A percentile compares a stretch with the other conserved stretches of the same genome.
Evolutionary conservation across 2,888 invertebrate genomes (phyloP).

Genomic region (Phyllotreta cruciferae): DNA sequence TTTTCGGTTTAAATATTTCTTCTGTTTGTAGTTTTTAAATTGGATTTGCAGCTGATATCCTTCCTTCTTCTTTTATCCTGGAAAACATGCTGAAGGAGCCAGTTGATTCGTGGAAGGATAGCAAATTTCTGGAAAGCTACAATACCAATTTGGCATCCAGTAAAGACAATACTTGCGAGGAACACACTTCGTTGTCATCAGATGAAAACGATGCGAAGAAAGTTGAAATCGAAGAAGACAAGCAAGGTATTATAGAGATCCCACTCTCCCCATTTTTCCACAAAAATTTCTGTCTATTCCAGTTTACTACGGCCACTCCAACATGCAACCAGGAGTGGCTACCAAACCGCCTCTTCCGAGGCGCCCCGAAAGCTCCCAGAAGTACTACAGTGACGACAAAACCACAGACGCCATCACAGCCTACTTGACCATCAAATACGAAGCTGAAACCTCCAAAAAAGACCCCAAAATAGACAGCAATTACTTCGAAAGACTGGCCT

Average conservation of each 20-base stretch:
- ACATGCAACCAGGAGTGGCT: conserved; percentile 53
- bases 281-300: too few species aligned
- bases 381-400: conserved; percentile 23
- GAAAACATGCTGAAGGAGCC: conserved; percentile 53
- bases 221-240: conserved; percentile 12
- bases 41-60: conserved; percentile 45
- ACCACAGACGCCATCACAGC: conserved; percentile 46
- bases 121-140: conserved; percentile 33
- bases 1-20: conserved; percentile 7
- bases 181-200: conserved; percentile 41
- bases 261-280: too few species aligned
- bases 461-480: conserved; percentile 27
- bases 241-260: conserved; percentile 1
- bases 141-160: conserved; percentile 38
- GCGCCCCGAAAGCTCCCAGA: conserved; percentile 42
- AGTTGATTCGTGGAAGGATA: conserved; percentile 48
- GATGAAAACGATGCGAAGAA: conserved; percentile 38
- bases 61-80: conserved; percentile 52
- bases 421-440: conserved; percentile 49
- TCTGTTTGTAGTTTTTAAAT: too few species aligned
- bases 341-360: conserved; percentile 57
- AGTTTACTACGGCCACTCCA: not conserved
- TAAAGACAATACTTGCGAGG: conserved; percentile 44
- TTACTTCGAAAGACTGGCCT: conserved; percentile 30
- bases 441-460: conserved; percentile 25